These are phyloP conservation scores for Dasyurus viverrinus DNA, from an alignment of 2,113 vertebrate species.

Conservation along the genomic window DNA sequence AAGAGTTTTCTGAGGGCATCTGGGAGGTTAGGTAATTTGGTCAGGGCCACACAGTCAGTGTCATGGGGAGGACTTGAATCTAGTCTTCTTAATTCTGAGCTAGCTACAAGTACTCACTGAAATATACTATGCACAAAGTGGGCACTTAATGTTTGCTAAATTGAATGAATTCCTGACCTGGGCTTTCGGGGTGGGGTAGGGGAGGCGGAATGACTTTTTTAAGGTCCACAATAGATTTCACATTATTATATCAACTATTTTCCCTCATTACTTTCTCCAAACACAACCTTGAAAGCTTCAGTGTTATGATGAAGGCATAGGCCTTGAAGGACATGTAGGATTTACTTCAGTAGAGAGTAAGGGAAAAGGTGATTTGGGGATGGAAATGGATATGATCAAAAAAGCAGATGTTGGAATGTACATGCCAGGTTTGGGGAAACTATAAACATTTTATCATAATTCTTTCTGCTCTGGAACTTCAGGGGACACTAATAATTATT, in stretches of 20 bases:
- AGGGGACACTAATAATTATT: background rate
- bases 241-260: background rate
- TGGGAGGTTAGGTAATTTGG: background rate
- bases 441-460: background rate
- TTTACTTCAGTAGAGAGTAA: background rate
- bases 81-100: background rate
- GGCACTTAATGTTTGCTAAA: background rate
- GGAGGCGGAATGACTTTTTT: background rate
- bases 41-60: background rate
- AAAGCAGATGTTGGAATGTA: background rate
- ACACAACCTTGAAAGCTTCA: background rate
- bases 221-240: background rate
- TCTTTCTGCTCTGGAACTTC: background rate
- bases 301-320: background rate
- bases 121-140: background rate
- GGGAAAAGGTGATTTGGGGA: background rate
- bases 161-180: background rate
- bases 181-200: background rate
- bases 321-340: background rate
- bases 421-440: background rate
- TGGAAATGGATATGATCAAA: background rate
- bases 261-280: background rate
- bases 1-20: background rate
- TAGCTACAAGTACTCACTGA: background rate
- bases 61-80: background rate